Evolutionary conservation across 2,113 vertebrate species (phyloP).

Genomic region (Nesogale talazaci): DNA sequence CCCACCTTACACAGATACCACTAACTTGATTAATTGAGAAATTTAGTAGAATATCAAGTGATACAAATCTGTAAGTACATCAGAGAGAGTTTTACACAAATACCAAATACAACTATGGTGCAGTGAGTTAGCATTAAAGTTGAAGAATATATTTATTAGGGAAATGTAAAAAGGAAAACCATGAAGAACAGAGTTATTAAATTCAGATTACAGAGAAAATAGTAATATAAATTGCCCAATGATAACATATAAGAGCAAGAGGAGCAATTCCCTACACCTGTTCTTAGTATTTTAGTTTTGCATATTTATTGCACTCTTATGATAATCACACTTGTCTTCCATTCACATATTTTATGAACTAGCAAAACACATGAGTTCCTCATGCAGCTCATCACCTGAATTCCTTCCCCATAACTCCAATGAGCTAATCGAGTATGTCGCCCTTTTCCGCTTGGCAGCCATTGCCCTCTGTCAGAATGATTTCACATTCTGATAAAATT

Average conservation of each 20-base stretch:
- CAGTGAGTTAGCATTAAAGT: background rate
- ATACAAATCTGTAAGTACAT: background rate
- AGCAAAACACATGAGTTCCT: background rate
- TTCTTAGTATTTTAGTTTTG: background rate
- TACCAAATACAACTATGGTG: background rate
- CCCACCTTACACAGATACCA: background rate
- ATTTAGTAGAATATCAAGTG: background rate
- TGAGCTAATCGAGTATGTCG: constrained; percentile 6
- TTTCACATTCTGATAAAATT: constrained; percentile 21
- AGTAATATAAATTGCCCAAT: background rate
- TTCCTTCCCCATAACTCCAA: background rate
- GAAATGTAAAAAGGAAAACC: background rate
- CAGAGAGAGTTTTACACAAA: background rate
- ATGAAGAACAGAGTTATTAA: background rate
- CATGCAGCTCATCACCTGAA: background rate
- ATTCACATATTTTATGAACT: background rate
- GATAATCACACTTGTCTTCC: background rate
- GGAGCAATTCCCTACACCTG: background rate
- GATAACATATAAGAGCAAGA: too few relatives aligned
- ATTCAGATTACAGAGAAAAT: background rate
- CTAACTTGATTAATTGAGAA: background rate
- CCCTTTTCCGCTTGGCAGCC: constrained; percentile 7
- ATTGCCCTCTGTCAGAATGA: background rate
- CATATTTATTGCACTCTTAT: background rate
- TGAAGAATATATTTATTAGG: background rate